Evolutionary conservation across 2,113 vertebrate genomes (phyloP), one percentile per base, ranked within the genome.

Genomic region (Pardalotus punctatus): DNA sequence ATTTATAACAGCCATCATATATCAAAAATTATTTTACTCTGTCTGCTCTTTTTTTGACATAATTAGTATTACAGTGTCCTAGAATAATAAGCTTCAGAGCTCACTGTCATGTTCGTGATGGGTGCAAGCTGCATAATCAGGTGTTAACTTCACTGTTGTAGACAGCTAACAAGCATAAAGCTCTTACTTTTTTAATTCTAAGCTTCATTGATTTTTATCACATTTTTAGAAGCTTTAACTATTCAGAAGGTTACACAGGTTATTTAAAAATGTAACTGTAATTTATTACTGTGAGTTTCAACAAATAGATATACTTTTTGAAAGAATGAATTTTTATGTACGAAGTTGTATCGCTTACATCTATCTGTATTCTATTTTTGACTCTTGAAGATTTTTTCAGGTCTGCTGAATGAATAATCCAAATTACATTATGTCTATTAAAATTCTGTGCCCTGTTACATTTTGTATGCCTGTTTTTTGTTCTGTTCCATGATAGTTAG

Each of bases 191-290:
- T 92, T 80, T 25, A 93, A 93, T 87, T 97, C 96, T 84, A 97
- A 97, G 96, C 96, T 97, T 97, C 96, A 73, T 51, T 98, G 97
- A 95, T 97, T 97, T 97, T 97, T 96, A 71, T 95, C 97, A 97
- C 95, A 81, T 96, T 96, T 97, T 97, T 96, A 96, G 92, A 97
- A 92, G 58, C 53, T 89, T 96, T 97, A 97, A 93, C 94, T 96
- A 96, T 95, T 96, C 91, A 91, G 66, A 86, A 95, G 78, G 88
- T 80, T 92, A 72, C 89, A 76, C 81, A 95, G 94, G 70, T 97
- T 97, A 73, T 73, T 92, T 93, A 51, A 1, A 62, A 94, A 93
- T 72, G 51, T 79, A 96, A 45, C 72, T 84, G 47, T 96, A 97
- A 94, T 97, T 96, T 96, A 91, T 91, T 96, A 90, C 43, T 90